phyloP scores from a whole-genome alignment of 2,113 vertebrate genomes.

The Gopherus flavomarginatus region DNA sequence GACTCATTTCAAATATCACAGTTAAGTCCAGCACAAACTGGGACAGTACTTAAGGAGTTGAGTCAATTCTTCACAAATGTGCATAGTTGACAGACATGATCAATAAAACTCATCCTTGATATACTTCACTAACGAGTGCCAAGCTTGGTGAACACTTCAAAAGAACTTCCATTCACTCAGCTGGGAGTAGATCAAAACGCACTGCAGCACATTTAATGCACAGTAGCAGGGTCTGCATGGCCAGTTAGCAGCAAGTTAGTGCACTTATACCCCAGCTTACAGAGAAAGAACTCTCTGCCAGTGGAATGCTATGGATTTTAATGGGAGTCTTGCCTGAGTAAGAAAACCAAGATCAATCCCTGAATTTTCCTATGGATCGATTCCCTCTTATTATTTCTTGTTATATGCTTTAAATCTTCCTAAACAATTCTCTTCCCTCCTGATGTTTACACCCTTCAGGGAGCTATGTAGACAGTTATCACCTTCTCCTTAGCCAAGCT shows the following conservation, averaged over 20 bases:
- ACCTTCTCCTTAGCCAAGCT: neutral
- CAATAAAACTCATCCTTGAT: neutral
- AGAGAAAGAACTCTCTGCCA: neutral
- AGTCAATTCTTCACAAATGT: neutral
- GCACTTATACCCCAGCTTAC: neutral
- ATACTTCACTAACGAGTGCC: neutral
- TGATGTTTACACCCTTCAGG: conserved; percentile 12
- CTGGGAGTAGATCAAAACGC: neutral
- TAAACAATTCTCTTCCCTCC: neutral
- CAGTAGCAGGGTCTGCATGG: neutral
- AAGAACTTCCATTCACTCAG: neutral
- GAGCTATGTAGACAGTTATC: neutral
- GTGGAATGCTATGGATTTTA: neutral
- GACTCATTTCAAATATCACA: neutral
- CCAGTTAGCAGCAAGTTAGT: neutral
- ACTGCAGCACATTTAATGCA: neutral
- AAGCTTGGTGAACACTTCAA: neutral
- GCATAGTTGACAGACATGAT: neutral
- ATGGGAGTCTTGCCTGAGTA: neutral
- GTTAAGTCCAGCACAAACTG: neutral
- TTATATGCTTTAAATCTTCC: neutral
- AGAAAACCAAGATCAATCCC: neutral
- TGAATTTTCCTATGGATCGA: neutral
- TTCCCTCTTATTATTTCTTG: neutral
- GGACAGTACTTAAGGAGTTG: neutral